These are phyloP conservation scores for Drosophila equinoxialis DNA, from an alignment of 1,140 invertebrate genomes.

Conservation along the genomic window DNA sequence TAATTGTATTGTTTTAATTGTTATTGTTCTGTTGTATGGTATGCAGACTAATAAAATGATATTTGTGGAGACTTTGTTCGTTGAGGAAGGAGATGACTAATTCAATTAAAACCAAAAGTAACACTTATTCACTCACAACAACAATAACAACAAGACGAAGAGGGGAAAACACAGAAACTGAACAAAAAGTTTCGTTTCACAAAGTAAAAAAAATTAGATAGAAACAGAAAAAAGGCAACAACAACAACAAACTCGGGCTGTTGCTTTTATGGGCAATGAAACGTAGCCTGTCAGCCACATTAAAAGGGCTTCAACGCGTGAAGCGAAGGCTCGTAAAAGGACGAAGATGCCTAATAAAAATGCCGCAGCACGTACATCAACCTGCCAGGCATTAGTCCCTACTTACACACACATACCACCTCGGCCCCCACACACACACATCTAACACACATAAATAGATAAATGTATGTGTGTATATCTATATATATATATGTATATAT, in stretches of 20 bases:
- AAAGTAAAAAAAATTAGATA: not conserved
- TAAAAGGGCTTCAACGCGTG: constrained; percentile 54
- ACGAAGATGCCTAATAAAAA: constrained; percentile 73
- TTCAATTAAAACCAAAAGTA: constrained; percentile 76
- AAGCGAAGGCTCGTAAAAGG: constrained; percentile 59
- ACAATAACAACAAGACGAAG: not conserved
- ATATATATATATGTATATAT: constrained; percentile 2
- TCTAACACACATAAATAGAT: constrained; percentile 3
- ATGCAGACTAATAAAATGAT: constrained; percentile 59
- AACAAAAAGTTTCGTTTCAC: constrained; percentile 1
- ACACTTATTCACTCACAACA: constrained; percentile 47
- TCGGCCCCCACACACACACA: constrained; percentile 14
- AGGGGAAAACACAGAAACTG: not conserved
- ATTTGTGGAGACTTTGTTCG: constrained; percentile 14
- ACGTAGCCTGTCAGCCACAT: constrained; percentile 43
- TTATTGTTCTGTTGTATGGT: constrained; percentile 43
- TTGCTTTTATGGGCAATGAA: constrained; percentile 74
- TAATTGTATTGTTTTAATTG: constrained; percentile 34
- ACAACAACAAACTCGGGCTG: constrained; percentile 30
- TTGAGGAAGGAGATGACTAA: constrained; percentile 35
- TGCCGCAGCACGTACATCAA: constrained; percentile 79
- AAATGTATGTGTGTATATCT: not conserved
- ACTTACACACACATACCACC: constrained; percentile 35
- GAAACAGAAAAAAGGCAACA: constrained; percentile 1
- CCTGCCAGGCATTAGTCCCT: constrained; percentile 69